Conservation (phyloP, 2,888 invertebrate species). For the Agrotis segetum region DNA sequence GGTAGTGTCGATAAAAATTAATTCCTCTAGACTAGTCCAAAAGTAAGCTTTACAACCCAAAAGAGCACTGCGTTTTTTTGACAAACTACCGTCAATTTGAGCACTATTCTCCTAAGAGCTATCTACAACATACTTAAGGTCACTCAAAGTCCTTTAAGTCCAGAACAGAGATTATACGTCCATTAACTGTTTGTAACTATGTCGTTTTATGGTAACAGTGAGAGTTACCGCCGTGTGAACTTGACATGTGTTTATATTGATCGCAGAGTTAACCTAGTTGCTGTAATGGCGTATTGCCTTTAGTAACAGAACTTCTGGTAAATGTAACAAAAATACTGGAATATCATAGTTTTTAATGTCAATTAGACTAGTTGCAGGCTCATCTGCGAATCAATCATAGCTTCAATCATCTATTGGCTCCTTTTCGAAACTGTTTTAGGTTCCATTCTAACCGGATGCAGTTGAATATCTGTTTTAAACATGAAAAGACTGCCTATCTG, state of each 20-base stretch:
- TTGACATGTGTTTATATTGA: conserved; percentile 56
- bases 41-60: conserved; percentile 15
- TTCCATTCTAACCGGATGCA: background rate
- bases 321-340: background rate
- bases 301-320: background rate
- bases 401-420: background rate
- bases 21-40: conserved; percentile 8
- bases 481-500: background rate
- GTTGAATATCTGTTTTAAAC: background rate
- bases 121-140: conserved; percentile 38
- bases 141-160: conserved; percentile 23
- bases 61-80: conserved; percentile 1
- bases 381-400: background rate
- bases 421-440: background rate
- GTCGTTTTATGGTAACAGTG: conserved; percentile 38
- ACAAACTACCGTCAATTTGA: conserved; percentile 42
- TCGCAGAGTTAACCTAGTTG: conserved; percentile 38
- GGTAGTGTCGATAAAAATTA: background rate
- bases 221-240: conserved; percentile 53
- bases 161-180: conserved; percentile 40
- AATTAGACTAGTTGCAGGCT: too few relatives aligned
- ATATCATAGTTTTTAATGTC: too few relatives aligned
- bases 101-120: conserved; percentile 41
- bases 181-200: conserved; percentile 40
- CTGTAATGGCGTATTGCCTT: background rate